A percentile compares a stretch with the other conserved stretches of the same genome.
These are phyloP conservation scores for Crenichthys baileyi DNA, from an alignment of 2,797 vertebrate genomes.

Conservation along the genomic window DNA sequence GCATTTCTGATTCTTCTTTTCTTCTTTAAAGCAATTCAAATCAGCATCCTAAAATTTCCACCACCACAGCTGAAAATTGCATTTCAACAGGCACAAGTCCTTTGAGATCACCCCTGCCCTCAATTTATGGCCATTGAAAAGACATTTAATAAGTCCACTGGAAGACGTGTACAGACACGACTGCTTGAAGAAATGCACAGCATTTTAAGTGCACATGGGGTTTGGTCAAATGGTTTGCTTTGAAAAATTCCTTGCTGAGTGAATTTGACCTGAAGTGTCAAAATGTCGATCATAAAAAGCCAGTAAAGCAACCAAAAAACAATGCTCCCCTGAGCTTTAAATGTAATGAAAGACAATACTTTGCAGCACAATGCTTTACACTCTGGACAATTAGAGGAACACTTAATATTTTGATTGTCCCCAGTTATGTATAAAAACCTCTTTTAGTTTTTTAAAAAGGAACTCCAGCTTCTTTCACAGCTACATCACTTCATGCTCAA, in stretches of 20 bases:
- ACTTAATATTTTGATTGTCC: no score
- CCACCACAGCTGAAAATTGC: background rate
- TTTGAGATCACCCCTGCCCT: background rate
- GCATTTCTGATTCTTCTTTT: background rate
- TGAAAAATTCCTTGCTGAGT: background rate
- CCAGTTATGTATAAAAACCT: background rate
- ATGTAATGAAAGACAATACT: background rate
- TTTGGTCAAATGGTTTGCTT: conserved; percentile 3
- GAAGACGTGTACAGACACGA: background rate
- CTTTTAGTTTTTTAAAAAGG: background rate
- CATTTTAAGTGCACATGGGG: background rate
- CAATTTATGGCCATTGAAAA: background rate
- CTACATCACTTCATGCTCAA: background rate
- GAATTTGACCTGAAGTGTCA: background rate
- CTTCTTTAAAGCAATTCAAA: background rate
- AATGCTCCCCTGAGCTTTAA: background rate
- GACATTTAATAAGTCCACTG: background rate
- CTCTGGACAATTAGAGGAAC: background rate
- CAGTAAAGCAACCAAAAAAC: background rate
- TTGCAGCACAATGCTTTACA: background rate
- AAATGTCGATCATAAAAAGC: conserved; percentile 9
- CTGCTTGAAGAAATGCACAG: background rate
- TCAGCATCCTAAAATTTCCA: background rate
- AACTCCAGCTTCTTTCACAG: background rate
- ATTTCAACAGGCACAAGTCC: background rate